Evolutionary conservation across 2,797 vertebrate species (phyloP).

Genomic region (Channa striata): DNA sequence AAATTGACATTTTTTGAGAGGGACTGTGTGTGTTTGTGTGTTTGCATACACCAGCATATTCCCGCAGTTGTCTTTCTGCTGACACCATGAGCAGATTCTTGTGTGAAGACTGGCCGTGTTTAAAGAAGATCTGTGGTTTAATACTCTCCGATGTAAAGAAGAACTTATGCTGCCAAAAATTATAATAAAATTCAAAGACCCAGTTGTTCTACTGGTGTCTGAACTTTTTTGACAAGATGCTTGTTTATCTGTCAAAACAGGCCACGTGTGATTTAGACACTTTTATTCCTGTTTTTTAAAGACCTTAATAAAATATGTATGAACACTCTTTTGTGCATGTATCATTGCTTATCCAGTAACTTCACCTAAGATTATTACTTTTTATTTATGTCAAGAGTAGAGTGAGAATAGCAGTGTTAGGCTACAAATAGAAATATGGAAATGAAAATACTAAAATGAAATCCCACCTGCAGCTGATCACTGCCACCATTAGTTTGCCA

Average conservation of each 20-base stretch:
- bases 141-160: slow-evolving; percentile 1
- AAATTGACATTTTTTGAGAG: background rate
- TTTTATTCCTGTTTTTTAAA: slow-evolving; percentile 22
- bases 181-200: background rate
- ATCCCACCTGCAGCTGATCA: background rate
- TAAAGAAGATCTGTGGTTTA: background rate
- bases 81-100: slow-evolving; percentile 42
- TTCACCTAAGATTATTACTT: too few species aligned
- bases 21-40: too few species aligned
- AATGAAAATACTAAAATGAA: background rate
- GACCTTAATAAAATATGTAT: background rate
- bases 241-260: background rate
- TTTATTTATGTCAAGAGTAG: too few species aligned
- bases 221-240: too few species aligned
- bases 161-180: slow-evolving; percentile 1
- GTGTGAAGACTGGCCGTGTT: slow-evolving; percentile 1
- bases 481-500: background rate
- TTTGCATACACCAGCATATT: background rate
- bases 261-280: slow-evolving; percentile 5
- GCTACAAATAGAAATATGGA: too few species aligned
- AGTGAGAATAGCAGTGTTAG: too few species aligned
- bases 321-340: background rate
- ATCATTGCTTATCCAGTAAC: background rate
- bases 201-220: too few species aligned
- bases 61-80: slow-evolving; percentile 1